Conservation (phyloP, 2,888 invertebrate species). For the Pammene aurita region DNA sequence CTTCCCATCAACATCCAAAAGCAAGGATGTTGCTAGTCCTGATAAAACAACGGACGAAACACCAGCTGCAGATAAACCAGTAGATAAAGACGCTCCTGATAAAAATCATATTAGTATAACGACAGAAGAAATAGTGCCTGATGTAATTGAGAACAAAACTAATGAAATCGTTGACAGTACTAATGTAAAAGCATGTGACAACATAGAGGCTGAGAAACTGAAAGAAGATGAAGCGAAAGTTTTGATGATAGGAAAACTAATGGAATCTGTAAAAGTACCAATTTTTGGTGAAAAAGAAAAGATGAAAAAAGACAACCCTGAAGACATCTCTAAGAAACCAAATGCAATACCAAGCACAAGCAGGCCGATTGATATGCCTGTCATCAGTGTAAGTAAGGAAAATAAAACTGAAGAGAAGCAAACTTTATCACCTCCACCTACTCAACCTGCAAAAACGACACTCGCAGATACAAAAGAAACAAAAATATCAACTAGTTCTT, state of each 20-base stretch:
- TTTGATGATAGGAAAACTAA: slow-evolving; percentile 17
- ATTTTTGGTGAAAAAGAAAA: slow-evolving; percentile 1
- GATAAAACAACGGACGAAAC: slow-evolving; percentile 23
- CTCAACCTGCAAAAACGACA: slow-evolving; percentile 27
- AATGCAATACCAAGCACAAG: slow-evolving; percentile 7
- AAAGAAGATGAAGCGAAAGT: slow-evolving; percentile 15
- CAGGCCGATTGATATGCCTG: slow-evolving; percentile 1
- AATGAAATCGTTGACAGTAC: slow-evolving; percentile 4
- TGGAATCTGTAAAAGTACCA: slow-evolving; percentile 10
- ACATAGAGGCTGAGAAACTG: slow-evolving; percentile 9
- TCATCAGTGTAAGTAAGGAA: slow-evolving; percentile 20
- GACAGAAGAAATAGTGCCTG: background rate
- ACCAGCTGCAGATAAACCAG: slow-evolving; percentile 9
- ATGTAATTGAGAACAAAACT: slow-evolving; percentile 20
- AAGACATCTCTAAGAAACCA: background rate
- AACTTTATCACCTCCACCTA: slow-evolving; percentile 12
- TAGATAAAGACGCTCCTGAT: slow-evolving; percentile 5
- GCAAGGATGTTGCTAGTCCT: slow-evolving; percentile 43
- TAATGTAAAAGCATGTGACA: background rate
- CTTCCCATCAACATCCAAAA: slow-evolving; percentile 43
- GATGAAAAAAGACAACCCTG: background rate
- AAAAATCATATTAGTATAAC: slow-evolving; percentile 9
- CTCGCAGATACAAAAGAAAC: background rate
- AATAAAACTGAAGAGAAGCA: slow-evolving; percentile 33
- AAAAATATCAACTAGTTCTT: background rate